These are phyloP conservation scores for Myzus persicae DNA, from an alignment of 1,140 invertebrate species.

Conservation along the genomic window DNA sequence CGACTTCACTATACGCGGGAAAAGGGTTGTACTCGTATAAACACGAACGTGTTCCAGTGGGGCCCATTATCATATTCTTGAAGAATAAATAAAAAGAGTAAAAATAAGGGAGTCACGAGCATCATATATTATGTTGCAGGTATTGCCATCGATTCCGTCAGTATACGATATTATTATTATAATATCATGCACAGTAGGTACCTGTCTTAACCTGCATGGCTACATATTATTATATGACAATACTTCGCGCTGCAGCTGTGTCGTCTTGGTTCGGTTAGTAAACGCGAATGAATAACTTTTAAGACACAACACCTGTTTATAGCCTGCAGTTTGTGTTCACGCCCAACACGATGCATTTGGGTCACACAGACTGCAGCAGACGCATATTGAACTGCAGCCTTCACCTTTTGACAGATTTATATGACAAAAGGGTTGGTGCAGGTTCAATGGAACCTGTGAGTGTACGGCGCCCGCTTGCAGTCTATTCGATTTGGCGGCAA, in stretches of 20 bases:
- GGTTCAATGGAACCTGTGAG: background rate
- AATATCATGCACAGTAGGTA: background rate
- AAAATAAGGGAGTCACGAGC: background rate
- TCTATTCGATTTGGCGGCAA: background rate
- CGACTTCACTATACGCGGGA: background rate
- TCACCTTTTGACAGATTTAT: background rate
- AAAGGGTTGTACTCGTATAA: constrained; percentile 3
- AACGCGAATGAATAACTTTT: background rate
- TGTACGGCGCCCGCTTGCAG: background rate
- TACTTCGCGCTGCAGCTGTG: background rate
- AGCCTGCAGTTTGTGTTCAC: background rate
- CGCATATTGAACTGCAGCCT: too few relatives aligned
- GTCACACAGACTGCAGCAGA: background rate
- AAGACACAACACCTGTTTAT: background rate
- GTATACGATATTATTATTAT: background rate
- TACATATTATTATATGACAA: background rate
- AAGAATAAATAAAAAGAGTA: background rate
- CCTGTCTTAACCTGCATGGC: background rate
- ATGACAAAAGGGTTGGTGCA: background rate
- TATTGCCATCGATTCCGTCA: background rate
- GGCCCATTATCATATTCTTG: background rate
- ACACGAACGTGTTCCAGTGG: background rate
- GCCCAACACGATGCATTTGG: background rate
- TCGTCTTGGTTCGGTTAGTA: background rate
- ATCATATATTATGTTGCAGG: background rate